A percentile compares a stretch with the other conserved stretches of the same genome.
These are phyloP conservation scores for Pempheris klunzingeri DNA, from an alignment of 2,797 vertebrate genomes.

Conservation along the genomic window DNA sequence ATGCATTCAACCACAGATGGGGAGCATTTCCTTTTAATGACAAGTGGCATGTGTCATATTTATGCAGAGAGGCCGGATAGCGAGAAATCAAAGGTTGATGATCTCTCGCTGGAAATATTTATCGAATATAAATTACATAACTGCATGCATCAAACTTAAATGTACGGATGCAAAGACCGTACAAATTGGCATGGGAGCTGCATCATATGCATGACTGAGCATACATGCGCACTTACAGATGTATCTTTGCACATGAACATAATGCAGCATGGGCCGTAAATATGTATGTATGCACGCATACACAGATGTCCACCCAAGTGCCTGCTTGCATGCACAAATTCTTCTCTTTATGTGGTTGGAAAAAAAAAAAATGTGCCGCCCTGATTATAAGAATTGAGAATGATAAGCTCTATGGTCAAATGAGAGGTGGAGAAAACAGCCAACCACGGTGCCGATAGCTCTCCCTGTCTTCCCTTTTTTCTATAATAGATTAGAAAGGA, in stretches of 20 bases:
- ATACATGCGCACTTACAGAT: slow-evolving; percentile 24
- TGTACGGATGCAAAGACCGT: slow-evolving; percentile 8
- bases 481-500: slow-evolving; percentile 32
- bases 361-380: not conserved
- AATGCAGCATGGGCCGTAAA: slow-evolving; percentile 27
- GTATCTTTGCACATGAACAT: slow-evolving; percentile 35
- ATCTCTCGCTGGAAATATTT: slow-evolving; percentile 17
- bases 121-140: not conserved
- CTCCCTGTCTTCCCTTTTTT: slow-evolving; percentile 17
- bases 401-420: slow-evolving; percentile 17
- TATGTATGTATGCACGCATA: slow-evolving; percentile 21
- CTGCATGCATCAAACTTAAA: not conserved
- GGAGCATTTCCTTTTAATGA: not conserved
- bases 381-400: slow-evolving; percentile 1
- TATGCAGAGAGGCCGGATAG: slow-evolving; percentile 1
- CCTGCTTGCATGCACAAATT: slow-evolving; percentile 11
- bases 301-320: slow-evolving; percentile 25
- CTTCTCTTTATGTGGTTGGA: not conserved
- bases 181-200: slow-evolving; percentile 18
- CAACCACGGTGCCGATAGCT: slow-evolving; percentile 11
- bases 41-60: slow-evolving; percentile 8
- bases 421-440: slow-evolving; percentile 15
- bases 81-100: not conserved
- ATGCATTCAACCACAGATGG: slow-evolving; percentile 21
- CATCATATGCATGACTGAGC: slow-evolving; percentile 37